A percentile compares a stretch with the other conserved stretches of the same genome.
Conservation (phyloP, 1,140 invertebrate species). For the Cataglyphis hispanica region DNA sequence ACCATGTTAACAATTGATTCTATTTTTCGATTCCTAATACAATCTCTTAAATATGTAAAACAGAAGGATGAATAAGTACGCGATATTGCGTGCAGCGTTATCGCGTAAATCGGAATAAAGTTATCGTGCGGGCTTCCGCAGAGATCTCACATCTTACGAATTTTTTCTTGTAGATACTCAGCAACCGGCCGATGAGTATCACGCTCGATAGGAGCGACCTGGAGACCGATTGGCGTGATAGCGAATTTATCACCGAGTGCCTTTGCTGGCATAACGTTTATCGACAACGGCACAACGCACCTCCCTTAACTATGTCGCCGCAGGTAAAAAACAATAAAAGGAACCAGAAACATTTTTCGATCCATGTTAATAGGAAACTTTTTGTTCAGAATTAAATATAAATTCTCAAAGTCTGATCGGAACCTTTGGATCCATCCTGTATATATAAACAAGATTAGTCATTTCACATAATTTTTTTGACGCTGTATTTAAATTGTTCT, state of each 20-base stretch:
- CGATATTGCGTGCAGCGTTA: constrained; percentile 37
- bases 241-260: constrained; percentile 93
- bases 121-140: not conserved
- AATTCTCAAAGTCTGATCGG: no score
- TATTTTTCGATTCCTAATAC: no score
- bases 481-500: no score
- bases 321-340: constrained; percentile 86
- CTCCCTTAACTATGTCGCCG: constrained; percentile 90
- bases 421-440: no score
- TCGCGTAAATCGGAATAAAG: constrained; percentile 23
- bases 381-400: no score
- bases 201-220: constrained; percentile 90
- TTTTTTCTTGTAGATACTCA: constrained; percentile 80
- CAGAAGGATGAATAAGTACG: not conserved
- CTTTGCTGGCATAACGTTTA: constrained; percentile 94
- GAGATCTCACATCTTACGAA: not conserved
- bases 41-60: not conserved
- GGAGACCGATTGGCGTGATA: constrained; percentile 91
- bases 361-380: no score
- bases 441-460: no score
- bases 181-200: constrained; percentile 89
- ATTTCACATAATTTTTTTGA: no score
- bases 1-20: no score
- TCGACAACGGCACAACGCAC: constrained; percentile 90
- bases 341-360: no score